These are phyloP conservation scores for Chrysaora quinquecirrha DNA, from an alignment of 30 jellyfish, hydroid and myxozoan genomes.

Conservation along the genomic window DNA sequence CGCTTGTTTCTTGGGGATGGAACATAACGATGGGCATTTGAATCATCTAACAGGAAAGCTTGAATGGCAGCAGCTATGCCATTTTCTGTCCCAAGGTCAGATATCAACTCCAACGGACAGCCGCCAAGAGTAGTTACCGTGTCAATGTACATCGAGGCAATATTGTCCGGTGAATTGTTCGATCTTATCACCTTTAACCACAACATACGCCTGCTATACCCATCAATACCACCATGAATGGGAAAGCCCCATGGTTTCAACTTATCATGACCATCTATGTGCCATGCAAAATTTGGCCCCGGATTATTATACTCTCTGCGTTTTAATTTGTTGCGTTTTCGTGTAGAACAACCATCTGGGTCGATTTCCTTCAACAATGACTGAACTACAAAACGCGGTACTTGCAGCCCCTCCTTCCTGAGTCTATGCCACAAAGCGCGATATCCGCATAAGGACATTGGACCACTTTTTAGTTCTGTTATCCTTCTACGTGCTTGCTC, in stretches of 20 bases:
- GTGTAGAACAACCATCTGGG: background rate
- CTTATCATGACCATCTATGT: background rate
- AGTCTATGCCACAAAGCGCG: too few species aligned
- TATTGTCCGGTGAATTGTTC: conserved; percentile 16
- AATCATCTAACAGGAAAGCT: conserved; percentile 5
- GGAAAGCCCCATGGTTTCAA: conserved; percentile 10
- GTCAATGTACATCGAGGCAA: background rate
- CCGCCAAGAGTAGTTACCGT: background rate
- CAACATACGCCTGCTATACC: conserved; percentile 17
- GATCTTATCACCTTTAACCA: conserved; percentile 15
- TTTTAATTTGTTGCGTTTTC: background rate
- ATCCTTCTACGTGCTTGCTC: background rate
- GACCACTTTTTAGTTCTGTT: background rate
- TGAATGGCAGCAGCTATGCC: conserved; percentile 31
- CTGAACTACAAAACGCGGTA: background rate
- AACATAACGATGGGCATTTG: conserved; percentile 20
- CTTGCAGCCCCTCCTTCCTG: background rate
- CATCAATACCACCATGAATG: conserved; percentile 8
- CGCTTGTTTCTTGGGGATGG: conserved; percentile 34
- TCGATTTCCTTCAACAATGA: background rate
- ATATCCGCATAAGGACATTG: background rate
- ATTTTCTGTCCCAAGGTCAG: conserved; percentile 36
- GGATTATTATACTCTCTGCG: background rate
- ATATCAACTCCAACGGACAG: background rate
- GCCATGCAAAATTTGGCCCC: conserved; percentile 7